Base-by-base conservation (phyloP, 2,888 invertebrate species). In the Biston betularia region DNA sequence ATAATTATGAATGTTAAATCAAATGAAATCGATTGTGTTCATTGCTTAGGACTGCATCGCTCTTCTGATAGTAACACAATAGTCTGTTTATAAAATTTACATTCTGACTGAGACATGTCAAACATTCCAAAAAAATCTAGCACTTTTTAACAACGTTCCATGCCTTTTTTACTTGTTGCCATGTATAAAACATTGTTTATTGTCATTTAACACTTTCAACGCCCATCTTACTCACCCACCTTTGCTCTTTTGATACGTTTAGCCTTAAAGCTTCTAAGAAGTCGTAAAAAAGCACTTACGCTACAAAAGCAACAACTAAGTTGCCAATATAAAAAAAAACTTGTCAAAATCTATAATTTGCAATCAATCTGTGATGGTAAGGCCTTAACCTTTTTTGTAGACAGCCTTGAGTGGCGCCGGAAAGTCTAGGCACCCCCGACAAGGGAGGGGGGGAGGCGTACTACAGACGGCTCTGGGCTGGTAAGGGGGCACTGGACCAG, bases 361-460 rank as follows among this genome's bases (percentile, higher is more conserved):
- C 74, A 66, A 81, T 84, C 79, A 81, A 80, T 80, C 78, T 77
- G 76, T 68, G 71, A 71, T 69, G 24, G 74, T 46, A 66, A 85
- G 88, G 82, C 86, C 85, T 87, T 88, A 87, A 88, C 87, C 87
- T 85, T 82, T 79, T 56, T 49, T 8, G 65, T 82, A 90, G 90
- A 90, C 91, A 89, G 81, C 90, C 90, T 91, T 90, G 89, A 77
- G 40, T 12, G 88, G 88, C 88, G 87, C 88, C 88, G 75, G 63
- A 69, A 70, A 60, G 88, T 86, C 88, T 87, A 75, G 74, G 74
- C 73, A 33, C 42, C 54, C 42, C 54, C 68, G 40, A 45, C 68
- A 33, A 59, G 66, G 65, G 70, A 70, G 42, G 64, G 68, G n/a
- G 69, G 60, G 69, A 65, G 62, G 55, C 63, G 63, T 69, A 75